A percentile compares a stretch with the other conserved stretches of the same genome.
These are phyloP conservation scores for Luehdorfia chinensis DNA, from an alignment of 1,140 invertebrate genomes.

Conservation along the genomic window DNA sequence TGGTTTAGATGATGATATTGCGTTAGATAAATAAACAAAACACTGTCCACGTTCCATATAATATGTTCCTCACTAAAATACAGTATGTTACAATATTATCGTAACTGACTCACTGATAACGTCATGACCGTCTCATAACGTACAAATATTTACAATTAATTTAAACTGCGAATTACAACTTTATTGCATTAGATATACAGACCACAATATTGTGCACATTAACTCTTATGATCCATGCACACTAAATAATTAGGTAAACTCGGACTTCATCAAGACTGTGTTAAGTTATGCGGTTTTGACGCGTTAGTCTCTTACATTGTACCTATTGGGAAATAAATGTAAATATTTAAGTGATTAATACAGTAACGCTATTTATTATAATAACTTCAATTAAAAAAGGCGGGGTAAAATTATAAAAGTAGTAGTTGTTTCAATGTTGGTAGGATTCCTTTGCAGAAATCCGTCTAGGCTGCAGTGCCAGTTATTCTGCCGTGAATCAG, in stretches of 20 bases:
- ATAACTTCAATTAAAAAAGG: too few species aligned
- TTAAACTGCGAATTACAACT: neutral
- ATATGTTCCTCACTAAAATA: slow-evolving; percentile 14
- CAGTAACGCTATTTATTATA: too few species aligned
- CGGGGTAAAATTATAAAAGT: too few species aligned
- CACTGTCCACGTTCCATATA: neutral
- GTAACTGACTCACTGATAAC: slow-evolving; percentile 26
- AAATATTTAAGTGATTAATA: too few species aligned
- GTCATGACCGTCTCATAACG: slow-evolving; percentile 14
- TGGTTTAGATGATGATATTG: too few species aligned
- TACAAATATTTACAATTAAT: neutral
- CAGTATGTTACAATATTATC: slow-evolving; percentile 9
- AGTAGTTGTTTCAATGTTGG: too few species aligned
- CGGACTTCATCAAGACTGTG: slow-evolving; percentile 1
- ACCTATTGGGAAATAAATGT: too few species aligned
- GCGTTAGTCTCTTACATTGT: neutral
- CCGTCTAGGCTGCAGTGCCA: too few species aligned
- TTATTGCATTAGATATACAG: neutral
- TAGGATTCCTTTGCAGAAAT: too few species aligned
- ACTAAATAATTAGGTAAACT: slow-evolving; percentile 5
- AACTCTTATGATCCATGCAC: neutral
- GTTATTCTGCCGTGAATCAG: too few species aligned
- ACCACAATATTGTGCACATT: too few species aligned
- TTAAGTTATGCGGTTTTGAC: neutral
- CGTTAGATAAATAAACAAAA: too few species aligned